These are phyloP conservation scores for Willowsia nigromaculata DNA, from an alignment of 2,888 invertebrate genomes.

Conservation along the genomic window DNA sequence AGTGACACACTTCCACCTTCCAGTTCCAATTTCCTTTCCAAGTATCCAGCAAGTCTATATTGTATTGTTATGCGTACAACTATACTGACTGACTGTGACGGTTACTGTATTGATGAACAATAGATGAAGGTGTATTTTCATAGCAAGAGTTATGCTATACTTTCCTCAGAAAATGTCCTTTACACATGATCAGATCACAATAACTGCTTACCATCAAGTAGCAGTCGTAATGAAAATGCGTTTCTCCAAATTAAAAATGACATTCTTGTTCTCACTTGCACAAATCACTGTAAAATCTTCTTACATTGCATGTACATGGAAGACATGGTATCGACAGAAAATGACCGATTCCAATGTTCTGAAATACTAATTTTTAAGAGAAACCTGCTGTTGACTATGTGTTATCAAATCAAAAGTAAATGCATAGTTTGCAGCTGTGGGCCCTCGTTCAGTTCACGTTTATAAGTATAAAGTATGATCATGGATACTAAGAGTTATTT, in stretches of 20 bases:
- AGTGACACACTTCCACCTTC: neutral
- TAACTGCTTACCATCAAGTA: no score
- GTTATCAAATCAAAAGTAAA: neutral
- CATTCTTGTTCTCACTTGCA: neutral
- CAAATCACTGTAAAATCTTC: neutral
- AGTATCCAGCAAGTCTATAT: neutral
- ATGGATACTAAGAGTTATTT: no score
- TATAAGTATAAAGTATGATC: no score
- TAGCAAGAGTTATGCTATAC: no score
- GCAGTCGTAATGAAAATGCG: neutral
- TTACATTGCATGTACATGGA: neutral
- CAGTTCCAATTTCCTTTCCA: neutral
- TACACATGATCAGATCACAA: neutral
- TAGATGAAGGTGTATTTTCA: no score
- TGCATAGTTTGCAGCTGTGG: neutral
- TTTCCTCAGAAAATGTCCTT: neutral
- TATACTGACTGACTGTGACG: no score
- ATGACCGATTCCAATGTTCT: neutral
- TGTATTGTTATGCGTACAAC: no score
- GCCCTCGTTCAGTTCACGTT: neutral
- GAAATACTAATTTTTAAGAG: neutral
- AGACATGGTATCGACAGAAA: neutral
- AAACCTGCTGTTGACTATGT: neutral
- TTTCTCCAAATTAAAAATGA: neutral
- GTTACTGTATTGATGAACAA: no score